Evolutionary conservation across 30 jellyfish, hydroid and myxozoan genomes (phyloP).

Genomic region (Aurelia sp.): DNA sequence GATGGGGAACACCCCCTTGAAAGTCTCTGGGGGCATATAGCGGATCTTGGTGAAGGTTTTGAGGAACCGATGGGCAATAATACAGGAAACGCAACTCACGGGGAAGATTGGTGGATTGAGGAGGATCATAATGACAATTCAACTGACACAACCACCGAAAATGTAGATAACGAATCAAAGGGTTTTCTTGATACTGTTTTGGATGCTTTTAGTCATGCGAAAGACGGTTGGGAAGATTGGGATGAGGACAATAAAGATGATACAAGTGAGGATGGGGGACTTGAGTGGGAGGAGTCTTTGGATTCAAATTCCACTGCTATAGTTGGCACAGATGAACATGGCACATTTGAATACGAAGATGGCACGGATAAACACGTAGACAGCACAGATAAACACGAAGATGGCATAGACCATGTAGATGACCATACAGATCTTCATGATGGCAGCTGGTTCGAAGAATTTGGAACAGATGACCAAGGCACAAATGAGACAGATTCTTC

Average conservation of each 20-base stretch:
- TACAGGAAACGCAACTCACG: too few relatives aligned
- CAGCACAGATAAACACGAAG: neutral
- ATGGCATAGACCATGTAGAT: neutral
- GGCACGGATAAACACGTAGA: neutral
- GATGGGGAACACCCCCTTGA: conserved; percentile 9
- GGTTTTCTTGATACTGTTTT: neutral
- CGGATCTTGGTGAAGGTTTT: too few relatives aligned
- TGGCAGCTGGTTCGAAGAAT: neutral
- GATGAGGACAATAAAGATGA: conserved; percentile 25
- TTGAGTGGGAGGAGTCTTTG: neutral
- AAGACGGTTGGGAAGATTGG: conserved; percentile 10
- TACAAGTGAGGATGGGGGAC: neutral
- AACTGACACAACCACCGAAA: too few relatives aligned
- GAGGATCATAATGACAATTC: too few relatives aligned
- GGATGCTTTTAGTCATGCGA: neutral
- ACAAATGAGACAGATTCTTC: neutral
- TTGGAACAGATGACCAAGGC: neutral
- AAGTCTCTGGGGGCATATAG: neutral
- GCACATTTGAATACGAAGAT: neutral
- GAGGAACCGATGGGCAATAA: too few relatives aligned
- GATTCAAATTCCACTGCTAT: neutral
- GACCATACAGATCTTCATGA: neutral
- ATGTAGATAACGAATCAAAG: neutral
- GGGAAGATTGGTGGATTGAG: too few relatives aligned
- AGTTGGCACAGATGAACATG: neutral